Percentiles rank a stretch among this genome's conserved stretches.
phyloP scores from a whole-genome alignment of 2,797 vertebrate species.

The Anabas testudineus region DNA sequence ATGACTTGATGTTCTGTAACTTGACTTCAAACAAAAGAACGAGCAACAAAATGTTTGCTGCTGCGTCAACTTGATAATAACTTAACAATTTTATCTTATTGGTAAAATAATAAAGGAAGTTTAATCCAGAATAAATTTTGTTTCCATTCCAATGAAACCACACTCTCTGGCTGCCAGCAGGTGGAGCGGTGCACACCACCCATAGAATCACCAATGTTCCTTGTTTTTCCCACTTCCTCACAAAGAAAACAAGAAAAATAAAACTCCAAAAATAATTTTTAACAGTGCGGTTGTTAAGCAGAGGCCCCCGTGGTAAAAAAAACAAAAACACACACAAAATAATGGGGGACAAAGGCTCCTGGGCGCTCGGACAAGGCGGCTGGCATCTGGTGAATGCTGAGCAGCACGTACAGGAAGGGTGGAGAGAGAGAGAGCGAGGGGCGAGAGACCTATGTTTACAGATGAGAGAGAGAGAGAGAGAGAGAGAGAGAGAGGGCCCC shows the following conservation, averaged over 20 bases:
- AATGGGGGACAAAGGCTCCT: conserved; percentile 36
- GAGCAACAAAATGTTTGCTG: too few species aligned
- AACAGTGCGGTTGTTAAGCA: background rate
- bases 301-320: background rate
- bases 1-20: background rate
- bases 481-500: conserved; percentile 40
- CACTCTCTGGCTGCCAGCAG: background rate
- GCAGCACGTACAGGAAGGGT: conserved; percentile 50
- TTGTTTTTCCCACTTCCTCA: background rate
- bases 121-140: background rate
- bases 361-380: conserved; percentile 31
- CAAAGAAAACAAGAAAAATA: background rate
- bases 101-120: too few species aligned
- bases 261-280: background rate
- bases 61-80: too few species aligned
- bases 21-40: too few species aligned
- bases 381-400: conserved; percentile 47
- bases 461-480: conserved; percentile 24
- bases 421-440: conserved; percentile 29
- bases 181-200: conserved; percentile 9
- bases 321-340: too few species aligned
- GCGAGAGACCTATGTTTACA: conserved; percentile 21
- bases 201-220: conserved; percentile 25
- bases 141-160: background rate
- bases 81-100: too few species aligned